Percentiles rank a stretch among this genome's conserved stretches.
These are phyloP conservation scores for Acanthochromis polyacanthus DNA, from an alignment of 2,113 vertebrate genomes.

Conservation along the genomic window DNA sequence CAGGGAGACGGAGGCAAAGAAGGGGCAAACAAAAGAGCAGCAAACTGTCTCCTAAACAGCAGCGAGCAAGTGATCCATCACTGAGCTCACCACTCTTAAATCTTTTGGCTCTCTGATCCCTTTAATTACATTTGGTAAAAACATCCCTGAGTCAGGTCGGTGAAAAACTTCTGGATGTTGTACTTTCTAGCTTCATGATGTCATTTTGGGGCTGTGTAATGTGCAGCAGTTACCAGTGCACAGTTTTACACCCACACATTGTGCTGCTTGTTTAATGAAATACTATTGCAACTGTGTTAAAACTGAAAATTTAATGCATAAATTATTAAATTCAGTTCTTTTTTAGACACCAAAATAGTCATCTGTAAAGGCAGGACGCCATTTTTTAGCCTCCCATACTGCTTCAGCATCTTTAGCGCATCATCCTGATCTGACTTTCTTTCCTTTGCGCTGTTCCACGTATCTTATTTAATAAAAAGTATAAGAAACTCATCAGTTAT, in stretches of 20 bases:
- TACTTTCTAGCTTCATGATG: not conserved
- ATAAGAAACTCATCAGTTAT: conserved; percentile 4
- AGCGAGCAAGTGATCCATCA: not conserved
- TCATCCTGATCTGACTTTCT: not conserved
- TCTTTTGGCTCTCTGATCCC: conserved; percentile 29
- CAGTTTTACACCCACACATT: not conserved
- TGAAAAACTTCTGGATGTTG: conserved; percentile 6
- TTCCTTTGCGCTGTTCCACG: conserved; percentile 5
- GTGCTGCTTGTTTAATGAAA: conserved; percentile 4
- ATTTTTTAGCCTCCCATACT: not conserved
- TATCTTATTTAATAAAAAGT: conserved; percentile 16
- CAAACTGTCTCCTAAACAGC: conserved; percentile 50
- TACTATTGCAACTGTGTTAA: not conserved
- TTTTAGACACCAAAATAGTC: too few species aligned
- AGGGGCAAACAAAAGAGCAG: conserved; percentile 39
- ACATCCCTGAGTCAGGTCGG: conserved; percentile 38
- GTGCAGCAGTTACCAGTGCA: not conserved
- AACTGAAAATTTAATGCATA: not conserved
- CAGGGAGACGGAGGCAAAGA: conserved; percentile 47
- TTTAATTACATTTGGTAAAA: conserved; percentile 65
- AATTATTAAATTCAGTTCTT: not conserved
- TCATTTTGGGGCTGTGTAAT: not conserved
- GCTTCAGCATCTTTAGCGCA: conserved; percentile 2
- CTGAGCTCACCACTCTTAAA: conserved; percentile 25
- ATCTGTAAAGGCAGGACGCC: not conserved